These are phyloP conservation scores for Sigmodon hispidus DNA, from an alignment of 2,113 vertebrate genomes.

Conservation along the genomic window DNA sequence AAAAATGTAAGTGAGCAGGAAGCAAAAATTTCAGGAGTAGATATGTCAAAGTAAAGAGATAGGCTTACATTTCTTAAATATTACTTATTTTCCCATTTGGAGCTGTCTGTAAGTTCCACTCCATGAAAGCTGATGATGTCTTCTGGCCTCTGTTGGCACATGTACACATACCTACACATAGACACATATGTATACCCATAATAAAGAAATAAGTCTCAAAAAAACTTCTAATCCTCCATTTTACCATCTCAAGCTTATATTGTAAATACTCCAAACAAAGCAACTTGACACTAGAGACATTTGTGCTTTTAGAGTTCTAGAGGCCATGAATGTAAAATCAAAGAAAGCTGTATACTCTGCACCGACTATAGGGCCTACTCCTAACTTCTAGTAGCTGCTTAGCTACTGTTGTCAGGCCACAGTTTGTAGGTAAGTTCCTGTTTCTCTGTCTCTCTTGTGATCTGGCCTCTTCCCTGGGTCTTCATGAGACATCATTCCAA, in stretches of 20 bases:
- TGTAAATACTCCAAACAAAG: not conserved
- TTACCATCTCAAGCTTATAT: not conserved
- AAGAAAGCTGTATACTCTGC: not conserved
- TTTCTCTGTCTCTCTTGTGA: not conserved
- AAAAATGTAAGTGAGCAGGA: slow-evolving; percentile 44
- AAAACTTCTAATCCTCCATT: not conserved
- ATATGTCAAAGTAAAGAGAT: not conserved
- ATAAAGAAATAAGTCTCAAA: not conserved
- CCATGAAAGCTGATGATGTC: not conserved
- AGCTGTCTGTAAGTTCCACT: not conserved
- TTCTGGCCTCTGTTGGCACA: not conserved
- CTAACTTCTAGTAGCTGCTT: not conserved
- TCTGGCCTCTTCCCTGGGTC: not conserved
- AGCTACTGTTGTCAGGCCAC: too few relatives aligned
- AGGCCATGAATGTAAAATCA: not conserved
- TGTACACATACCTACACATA: too few relatives aligned
- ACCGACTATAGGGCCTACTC: not conserved
- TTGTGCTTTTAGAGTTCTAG: not conserved
- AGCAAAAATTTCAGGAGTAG: not conserved
- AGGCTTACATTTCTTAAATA: not conserved
- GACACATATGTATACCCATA: not conserved
- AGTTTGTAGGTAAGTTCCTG: not conserved
- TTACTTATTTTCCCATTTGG: not conserved
- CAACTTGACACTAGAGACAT: not conserved
- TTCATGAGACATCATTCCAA: not conserved